phyloP scores from a whole-genome alignment of 2,888 invertebrate genomes.

The Conops quadrifasciatus region DNA sequence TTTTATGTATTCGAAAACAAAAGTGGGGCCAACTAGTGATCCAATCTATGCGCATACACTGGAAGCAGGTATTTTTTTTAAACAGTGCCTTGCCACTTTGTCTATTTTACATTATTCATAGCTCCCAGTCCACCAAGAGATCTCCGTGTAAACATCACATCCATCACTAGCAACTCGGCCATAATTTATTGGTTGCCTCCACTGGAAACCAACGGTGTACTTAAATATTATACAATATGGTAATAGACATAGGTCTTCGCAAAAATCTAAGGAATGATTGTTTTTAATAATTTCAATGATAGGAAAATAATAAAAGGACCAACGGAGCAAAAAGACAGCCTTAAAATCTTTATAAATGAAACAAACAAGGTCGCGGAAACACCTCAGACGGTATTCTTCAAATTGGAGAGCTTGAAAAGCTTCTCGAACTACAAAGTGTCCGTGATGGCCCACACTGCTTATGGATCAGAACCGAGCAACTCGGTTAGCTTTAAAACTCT shows the following conservation, averaged over 20 bases:
- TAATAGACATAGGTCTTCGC: constrained; percentile 55
- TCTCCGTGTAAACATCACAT: constrained; percentile 52
- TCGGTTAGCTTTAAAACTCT: constrained; percentile 68
- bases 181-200: constrained; percentile 74
- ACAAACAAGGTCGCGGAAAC: constrained; percentile 20
- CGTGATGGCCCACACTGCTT: constrained; percentile 75
- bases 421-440: constrained; percentile 75
- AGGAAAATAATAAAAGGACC: constrained; percentile 41
- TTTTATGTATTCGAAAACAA: constrained; percentile 69
- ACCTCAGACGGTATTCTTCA: constrained; percentile 45
- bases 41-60: constrained; percentile 72
- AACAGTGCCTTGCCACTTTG: no score
- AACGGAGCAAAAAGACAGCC: constrained; percentile 20
- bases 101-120: constrained; percentile 43
- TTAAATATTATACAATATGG: constrained; percentile 74
- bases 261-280: neutral
- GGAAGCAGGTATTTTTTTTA: constrained; percentile 69
- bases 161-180: constrained; percentile 70
- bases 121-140: constrained; percentile 69
- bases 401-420: constrained; percentile 65
- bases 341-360: constrained; percentile 33
- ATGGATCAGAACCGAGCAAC: constrained; percentile 70
- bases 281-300: neutral
- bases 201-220: constrained; percentile 73
- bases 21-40: constrained; percentile 68